Conservation (phyloP, 2,113 vertebrate species). For the Aplodontia rufa region DNA sequence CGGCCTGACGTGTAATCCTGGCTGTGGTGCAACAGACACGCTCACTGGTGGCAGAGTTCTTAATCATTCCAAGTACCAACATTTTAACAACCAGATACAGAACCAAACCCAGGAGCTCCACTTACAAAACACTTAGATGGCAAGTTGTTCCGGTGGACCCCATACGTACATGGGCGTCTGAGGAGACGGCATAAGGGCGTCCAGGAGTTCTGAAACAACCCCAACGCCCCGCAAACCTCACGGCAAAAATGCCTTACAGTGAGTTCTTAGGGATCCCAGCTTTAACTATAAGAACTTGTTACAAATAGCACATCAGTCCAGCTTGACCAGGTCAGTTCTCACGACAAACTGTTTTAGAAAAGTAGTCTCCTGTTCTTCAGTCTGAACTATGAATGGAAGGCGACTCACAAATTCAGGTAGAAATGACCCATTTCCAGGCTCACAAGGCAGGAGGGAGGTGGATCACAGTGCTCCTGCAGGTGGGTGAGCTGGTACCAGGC, state of each 20-base stretch:
- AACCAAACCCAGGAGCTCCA: no score
- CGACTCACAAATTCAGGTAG: not conserved
- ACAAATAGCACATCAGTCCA: not conserved
- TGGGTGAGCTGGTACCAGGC: not conserved
- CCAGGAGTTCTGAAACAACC: not conserved
- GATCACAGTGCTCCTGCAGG: not conserved
- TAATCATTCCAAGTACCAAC: not conserved
- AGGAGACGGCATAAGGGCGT: not conserved
- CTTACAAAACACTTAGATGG: not conserved
- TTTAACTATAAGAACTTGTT: not conserved
- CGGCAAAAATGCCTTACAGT: not conserved
- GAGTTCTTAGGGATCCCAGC: not conserved
- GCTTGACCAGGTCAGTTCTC: not conserved
- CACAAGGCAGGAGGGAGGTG: not conserved
- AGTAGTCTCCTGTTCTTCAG: not conserved
- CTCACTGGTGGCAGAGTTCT: not conserved
- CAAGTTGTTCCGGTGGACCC: fast-evolving
- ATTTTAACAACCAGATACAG: not conserved
- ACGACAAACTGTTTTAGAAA: not conserved
- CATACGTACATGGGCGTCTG: fast-evolving
- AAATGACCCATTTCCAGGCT: not conserved
- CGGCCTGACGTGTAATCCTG: not conserved
- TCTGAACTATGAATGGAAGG: not conserved
- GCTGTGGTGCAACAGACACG: no score
- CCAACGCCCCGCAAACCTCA: not conserved